Conservation (phyloP, 2,888 invertebrate genomes). For the Eubasilissa splendida region DNA sequence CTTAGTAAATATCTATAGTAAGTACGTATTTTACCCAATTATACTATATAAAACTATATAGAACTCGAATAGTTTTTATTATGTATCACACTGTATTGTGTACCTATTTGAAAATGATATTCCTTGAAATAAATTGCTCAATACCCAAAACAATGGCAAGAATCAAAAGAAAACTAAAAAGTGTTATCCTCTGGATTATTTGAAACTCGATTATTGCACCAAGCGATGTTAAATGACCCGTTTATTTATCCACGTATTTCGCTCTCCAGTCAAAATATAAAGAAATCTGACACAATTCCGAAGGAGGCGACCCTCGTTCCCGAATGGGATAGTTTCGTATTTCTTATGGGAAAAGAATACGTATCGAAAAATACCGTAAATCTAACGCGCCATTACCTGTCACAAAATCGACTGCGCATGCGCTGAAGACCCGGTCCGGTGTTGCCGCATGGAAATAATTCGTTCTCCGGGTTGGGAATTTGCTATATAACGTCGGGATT, state of each 20-base stretch:
- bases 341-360: slow-evolving; percentile 30
- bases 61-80: too few species aligned
- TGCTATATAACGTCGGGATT: slow-evolving; percentile 14
- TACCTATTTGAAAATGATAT: too few species aligned
- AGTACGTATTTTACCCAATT: too few species aligned
- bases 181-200: too few species aligned
- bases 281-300: background rate
- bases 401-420: slow-evolving; percentile 37
- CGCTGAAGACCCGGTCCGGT: slow-evolving; percentile 26
- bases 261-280: background rate
- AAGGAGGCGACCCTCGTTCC: slow-evolving; percentile 1
- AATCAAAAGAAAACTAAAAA: too few species aligned
- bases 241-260: background rate
- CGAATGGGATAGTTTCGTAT: slow-evolving; percentile 23
- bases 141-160: too few species aligned
- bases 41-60: too few species aligned
- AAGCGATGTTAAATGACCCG: background rate
- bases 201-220: too few species aligned
- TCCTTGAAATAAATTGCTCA: too few species aligned
- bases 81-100: too few species aligned
- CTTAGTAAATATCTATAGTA: too few species aligned
- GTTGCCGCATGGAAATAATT: slow-evolving; percentile 31
- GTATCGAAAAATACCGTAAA: slow-evolving; percentile 38
- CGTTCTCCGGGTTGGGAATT: slow-evolving; percentile 5
- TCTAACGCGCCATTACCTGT: slow-evolving; percentile 48